Base-by-base conservation (phyloP, 2,888 invertebrate genomes). In the Nymphalis c-album region DNA sequence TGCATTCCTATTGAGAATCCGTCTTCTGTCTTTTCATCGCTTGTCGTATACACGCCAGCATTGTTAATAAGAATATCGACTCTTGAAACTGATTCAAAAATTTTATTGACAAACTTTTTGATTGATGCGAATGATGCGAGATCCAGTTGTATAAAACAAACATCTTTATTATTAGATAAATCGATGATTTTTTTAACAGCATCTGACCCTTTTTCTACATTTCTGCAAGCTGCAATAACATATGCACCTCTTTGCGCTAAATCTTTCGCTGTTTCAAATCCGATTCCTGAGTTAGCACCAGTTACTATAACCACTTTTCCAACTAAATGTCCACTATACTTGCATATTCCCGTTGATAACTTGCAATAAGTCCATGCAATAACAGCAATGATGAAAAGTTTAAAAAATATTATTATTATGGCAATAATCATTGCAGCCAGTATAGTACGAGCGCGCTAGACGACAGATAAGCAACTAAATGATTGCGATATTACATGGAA, bases 271-370 rank as follows among this genome's bases (percentile, higher is more conserved):
- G 96, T 95, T 82, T 96, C 95, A 76, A 94, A 95, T 45, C 96
- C 97, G 77, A 96, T 96, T 10, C 96, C 97, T 73, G 95, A 93
- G 74, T 95, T 97, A 62, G 96, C 96, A 45, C 97, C 97, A 35
- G 97, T 97, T 55, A 97, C 93, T 55, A 97, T 93, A 45, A 95
- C 95, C 2, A 95, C 96, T 90, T 97, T 97, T 8, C 96, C 96
- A 60, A 95, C 91, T 64, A 76, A 67, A 64, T 75, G 72, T 64
- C 67, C 73, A 63, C 73, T 73, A 35, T 67, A 75, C 63, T 74
- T 72, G 63, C 74, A 75, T 50, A 69, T 64, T 45, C 76, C 75
- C 45, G 26, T 58, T 7, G 68, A 67, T 46, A 73, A 31, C 59
- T 72, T 72, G 17, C 47, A 45, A 62, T 72, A 73, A 16, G 65